phyloP scores from a whole-genome alignment of 1,140 invertebrate species.

The Procambarus virginalis region DNA sequence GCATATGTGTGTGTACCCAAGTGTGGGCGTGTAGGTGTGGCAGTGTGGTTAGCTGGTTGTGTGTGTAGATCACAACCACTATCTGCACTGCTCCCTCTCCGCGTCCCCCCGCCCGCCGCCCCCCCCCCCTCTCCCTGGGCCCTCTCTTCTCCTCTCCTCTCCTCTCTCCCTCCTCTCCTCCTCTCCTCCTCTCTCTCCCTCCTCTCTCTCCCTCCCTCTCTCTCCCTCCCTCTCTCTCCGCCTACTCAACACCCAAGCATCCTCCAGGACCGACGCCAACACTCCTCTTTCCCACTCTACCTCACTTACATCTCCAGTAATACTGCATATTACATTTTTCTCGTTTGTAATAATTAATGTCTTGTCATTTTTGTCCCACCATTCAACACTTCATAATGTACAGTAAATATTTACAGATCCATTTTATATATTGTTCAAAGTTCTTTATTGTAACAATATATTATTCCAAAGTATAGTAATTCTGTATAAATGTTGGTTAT shows the following conservation, averaged over 20 bases:
- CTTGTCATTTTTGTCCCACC: no score
- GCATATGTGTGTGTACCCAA: background rate
- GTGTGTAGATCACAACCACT: slow-evolving; percentile 90
- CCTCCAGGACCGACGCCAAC: background rate
- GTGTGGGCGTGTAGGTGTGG: slow-evolving; percentile 78
- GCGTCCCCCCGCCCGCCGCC: slow-evolving; percentile 50
- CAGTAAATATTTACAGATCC: no score
- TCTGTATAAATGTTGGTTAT: no score
- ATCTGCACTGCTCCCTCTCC: slow-evolving; percentile 87
- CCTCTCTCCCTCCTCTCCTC: slow-evolving; percentile 49
- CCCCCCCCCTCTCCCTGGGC: background rate
- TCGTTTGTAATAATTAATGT: no score
- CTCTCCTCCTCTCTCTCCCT: slow-evolving; percentile 88
- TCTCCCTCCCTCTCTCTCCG: background rate
- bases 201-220: slow-evolving; percentile 72
- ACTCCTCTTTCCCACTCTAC: background rate
- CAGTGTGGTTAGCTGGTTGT: slow-evolving; percentile 99
- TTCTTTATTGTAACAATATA: no score
- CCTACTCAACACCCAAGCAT: background rate
- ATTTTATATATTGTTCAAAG: no score
- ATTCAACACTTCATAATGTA: no score
- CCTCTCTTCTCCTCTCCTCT: background rate
- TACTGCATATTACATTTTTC: no score
- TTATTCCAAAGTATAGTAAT: no score
- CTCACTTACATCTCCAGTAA: no score